Evolutionary conservation across 2,113 vertebrate genomes (phyloP).

Genomic region (Campylomormyrus numenius): DNA sequence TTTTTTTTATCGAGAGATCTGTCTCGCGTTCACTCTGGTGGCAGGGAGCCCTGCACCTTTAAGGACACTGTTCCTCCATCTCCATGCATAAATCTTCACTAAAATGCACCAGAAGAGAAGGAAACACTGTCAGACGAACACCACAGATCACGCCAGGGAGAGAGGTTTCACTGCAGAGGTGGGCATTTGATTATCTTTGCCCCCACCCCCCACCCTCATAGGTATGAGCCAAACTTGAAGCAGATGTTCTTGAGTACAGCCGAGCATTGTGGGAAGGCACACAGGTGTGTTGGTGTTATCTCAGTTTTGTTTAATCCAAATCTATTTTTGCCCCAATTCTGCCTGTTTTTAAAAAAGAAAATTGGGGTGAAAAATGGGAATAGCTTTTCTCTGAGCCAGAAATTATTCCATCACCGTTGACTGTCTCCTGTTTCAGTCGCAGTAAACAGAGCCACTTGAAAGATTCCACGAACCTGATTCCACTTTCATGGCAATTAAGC

Average conservation of each 20-base stretch:
- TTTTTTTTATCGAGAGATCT: neutral
- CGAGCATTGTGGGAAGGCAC: neutral
- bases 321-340: neutral
- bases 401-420: constrained; percentile 24
- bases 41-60: constrained; percentile 41
- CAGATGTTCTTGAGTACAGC: constrained; percentile 2
- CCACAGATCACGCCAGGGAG: constrained; percentile 9
- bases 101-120: neutral
- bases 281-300: constrained; percentile 12
- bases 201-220: neutral
- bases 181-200: neutral
- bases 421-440: constrained; percentile 34
- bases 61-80: constrained; percentile 43
- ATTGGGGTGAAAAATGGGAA: neutral
- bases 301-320: neutral
- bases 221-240: neutral
- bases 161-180: neutral
- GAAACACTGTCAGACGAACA: neutral
- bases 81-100: constrained; percentile 47
- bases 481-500: constrained; percentile 38
- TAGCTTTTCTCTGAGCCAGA: constrained; percentile 1
- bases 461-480: constrained; percentile 49
- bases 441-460: constrained; percentile 39
- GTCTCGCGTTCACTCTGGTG: constrained; percentile 34
- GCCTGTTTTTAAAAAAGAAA: neutral